These are phyloP conservation scores for Terebella lapidaria DNA, from an alignment of 2,888 invertebrate genomes.

Conservation along the genomic window DNA sequence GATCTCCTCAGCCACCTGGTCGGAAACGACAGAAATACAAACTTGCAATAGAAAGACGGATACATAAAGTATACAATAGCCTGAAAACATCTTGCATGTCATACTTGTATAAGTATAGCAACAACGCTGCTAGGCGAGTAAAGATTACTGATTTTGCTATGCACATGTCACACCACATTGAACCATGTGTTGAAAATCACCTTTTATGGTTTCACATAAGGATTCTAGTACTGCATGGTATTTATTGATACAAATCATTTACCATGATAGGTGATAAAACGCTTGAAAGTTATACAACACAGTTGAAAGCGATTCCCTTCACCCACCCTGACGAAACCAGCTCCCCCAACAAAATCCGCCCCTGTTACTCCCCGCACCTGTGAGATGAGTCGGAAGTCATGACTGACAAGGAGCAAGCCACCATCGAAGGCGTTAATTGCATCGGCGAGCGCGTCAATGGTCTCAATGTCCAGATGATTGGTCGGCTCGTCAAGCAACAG, in stretches of 20 bases:
- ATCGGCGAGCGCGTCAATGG: conserved; percentile 95
- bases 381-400: conserved; percentile 98
- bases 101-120: not conserved
- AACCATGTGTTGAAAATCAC: no score
- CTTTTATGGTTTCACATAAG: no score
- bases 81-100: not conserved
- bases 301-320: no score
- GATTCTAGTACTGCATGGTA: no score
- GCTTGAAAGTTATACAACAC: no score
- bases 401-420: conserved; percentile 97
- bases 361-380: conserved; percentile 64
- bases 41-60: no score
- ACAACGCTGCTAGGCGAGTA: not conserved
- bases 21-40: no score
- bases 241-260: no score
- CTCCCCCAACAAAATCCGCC: conserved; percentile 60
- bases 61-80: not conserved
- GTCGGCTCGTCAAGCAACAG: conserved; percentile 64
- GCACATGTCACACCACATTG: no score
- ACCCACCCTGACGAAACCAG: not conserved
- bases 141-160: no score
- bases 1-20: conserved; percentile 94
- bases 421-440: conserved; percentile 98
- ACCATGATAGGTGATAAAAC: no score
- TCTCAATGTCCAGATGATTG: conserved; percentile 58